phyloP scores from a whole-genome alignment of 2,113 vertebrate species.

The Gopherus flavomarginatus region DNA sequence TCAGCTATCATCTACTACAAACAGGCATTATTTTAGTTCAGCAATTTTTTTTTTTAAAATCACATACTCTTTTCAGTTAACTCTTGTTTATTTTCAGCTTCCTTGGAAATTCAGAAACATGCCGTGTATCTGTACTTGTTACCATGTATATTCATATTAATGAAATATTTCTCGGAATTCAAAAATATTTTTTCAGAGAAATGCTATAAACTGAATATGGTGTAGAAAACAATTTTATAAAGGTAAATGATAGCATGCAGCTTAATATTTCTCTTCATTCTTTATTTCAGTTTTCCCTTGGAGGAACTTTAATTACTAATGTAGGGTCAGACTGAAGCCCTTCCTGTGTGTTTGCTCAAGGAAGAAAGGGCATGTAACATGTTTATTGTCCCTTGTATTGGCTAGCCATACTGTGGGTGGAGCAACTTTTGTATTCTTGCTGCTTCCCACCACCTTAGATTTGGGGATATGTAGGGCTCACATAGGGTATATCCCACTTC shows the following conservation, averaged over 20 bases:
- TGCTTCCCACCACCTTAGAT: background rate
- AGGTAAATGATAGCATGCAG: background rate
- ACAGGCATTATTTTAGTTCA: background rate
- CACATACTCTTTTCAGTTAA: background rate
- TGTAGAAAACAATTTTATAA: background rate
- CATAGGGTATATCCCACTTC: background rate
- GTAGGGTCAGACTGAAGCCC: background rate
- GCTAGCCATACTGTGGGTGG: background rate
- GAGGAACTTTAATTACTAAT: background rate
- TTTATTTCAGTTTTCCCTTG: background rate
- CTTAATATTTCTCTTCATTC: background rate
- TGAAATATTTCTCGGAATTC: background rate
- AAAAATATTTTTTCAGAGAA: background rate
- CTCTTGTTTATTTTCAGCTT: background rate
- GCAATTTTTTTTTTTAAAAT: background rate
- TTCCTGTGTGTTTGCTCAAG: accelerated
- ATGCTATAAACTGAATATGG: background rate
- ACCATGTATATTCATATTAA: accelerated
- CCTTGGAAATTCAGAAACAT: background rate
- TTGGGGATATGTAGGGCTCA: background rate
- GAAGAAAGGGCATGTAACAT: background rate
- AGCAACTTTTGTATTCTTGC: too few relatives aligned
- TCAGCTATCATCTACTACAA: background rate
- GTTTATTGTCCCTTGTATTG: background rate
- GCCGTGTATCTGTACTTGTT: background rate